Percentiles rank a stretch among this genome's conserved stretches.
Evolutionary conservation across 2,797 vertebrate genomes (phyloP).

Genomic region (Notolepis coatsorum): DNA sequence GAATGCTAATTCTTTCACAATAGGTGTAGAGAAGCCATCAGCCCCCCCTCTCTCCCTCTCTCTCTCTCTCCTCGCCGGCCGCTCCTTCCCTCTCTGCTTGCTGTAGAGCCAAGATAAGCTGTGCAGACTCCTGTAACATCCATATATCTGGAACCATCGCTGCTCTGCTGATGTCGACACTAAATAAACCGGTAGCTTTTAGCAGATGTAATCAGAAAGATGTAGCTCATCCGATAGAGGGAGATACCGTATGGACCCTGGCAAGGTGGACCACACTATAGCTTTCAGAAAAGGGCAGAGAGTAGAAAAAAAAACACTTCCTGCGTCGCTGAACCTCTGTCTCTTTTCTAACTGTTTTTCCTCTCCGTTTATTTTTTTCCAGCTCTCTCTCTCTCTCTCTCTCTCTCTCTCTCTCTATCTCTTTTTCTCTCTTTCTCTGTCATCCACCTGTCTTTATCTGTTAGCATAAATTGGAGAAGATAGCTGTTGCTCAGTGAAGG

Average conservation of each 20-base stretch:
- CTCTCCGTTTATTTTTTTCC: not conserved
- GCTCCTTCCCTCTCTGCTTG: slow-evolving; percentile 20
- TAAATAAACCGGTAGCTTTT: slow-evolving; percentile 76
- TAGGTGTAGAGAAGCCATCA: slow-evolving; percentile 12
- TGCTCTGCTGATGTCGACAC: slow-evolving; percentile 71
- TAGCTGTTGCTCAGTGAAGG: not conserved
- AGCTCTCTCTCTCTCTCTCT: not conserved
- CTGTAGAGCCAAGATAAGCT: slow-evolving; percentile 64
- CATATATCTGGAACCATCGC: slow-evolving; percentile 68
- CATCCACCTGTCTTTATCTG: slow-evolving; percentile 21
- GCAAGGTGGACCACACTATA: slow-evolving; percentile 47
- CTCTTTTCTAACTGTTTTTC: not conserved
- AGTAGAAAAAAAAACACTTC: slow-evolving; percentile 29
- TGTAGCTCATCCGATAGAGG: slow-evolving; percentile 65
- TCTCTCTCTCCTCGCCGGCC: not conserved
- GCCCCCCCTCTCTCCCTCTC: slow-evolving; percentile 19
- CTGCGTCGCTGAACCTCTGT: slow-evolving; percentile 8
- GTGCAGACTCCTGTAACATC: slow-evolving; percentile 51
- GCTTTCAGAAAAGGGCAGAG: slow-evolving; percentile 31
- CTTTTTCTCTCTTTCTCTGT: not conserved
- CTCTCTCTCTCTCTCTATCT: not conserved
- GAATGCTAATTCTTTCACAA: slow-evolving; percentile 49
- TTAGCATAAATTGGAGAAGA: slow-evolving; percentile 13
- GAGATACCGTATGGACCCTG: slow-evolving; percentile 57
- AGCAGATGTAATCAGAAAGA: slow-evolving; percentile 78